phyloP scores from a whole-genome alignment of 2,888 invertebrate species.

The Muschampia plurimacula region DNA sequence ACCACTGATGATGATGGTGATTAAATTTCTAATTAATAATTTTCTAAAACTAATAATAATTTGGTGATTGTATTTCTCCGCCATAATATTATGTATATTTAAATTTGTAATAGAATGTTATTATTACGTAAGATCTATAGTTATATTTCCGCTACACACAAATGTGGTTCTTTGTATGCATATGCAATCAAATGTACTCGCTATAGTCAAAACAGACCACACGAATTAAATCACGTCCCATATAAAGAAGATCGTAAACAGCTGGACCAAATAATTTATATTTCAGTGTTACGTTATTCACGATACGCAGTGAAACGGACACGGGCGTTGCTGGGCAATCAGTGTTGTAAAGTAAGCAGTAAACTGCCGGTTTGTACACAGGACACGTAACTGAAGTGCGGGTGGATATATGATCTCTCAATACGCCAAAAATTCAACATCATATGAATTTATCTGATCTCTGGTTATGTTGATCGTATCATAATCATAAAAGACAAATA shows the following conservation, averaged over 20 bases:
- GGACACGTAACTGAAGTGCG: background rate
- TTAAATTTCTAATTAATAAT: no score
- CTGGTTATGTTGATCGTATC: no score
- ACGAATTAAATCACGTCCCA: background rate
- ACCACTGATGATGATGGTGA: no score
- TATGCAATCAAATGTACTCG: no score
- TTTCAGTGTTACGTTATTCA: background rate
- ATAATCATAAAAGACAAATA: no score
- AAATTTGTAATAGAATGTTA: no score
- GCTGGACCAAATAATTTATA: background rate
- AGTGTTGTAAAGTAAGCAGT: background rate
- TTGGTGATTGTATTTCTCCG: no score
- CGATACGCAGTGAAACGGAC: background rate
- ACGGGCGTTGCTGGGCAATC: background rate
- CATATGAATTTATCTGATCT: background rate
- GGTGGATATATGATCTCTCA: slow-evolving; percentile 3
- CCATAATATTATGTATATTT: no score
- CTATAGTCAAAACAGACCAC: background rate
- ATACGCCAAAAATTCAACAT: background rate
- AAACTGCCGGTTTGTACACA: background rate
- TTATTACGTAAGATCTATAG: no score
- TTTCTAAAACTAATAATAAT: no score
- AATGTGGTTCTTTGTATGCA: no score
- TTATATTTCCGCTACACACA: no score
- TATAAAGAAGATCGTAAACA: background rate